A percentile compares a stretch with the other conserved stretches of the same genome.
Conservation (phyloP, 2,888 invertebrate genomes). For the Rotaria sp. region DNA sequence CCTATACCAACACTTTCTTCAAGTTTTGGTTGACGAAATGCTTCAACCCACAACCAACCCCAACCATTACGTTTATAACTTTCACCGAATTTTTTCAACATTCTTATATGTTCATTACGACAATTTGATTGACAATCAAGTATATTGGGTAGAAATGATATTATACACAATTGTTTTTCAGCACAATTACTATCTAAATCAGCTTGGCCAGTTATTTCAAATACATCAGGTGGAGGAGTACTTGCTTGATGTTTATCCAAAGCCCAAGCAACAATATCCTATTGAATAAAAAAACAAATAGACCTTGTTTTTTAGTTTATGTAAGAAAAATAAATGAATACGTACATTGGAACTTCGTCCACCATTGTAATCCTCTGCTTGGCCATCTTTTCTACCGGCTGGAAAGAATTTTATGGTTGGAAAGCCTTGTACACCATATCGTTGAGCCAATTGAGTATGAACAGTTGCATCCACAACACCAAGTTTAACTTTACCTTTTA, state of each 20-base stretch:
- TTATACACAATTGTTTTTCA: slow-evolving; percentile 78
- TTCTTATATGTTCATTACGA: slow-evolving; percentile 73
- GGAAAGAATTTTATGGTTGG: slow-evolving; percentile 40
- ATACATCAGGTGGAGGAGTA: slow-evolving; percentile 78
- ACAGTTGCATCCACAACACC: slow-evolving; percentile 93
- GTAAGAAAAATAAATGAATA: neutral
- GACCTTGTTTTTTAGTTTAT: neutral
- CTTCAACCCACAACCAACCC: slow-evolving; percentile 64
- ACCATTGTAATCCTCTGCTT: slow-evolving; percentile 39
- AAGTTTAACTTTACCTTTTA: slow-evolving; percentile 85
- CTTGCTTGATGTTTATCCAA: slow-evolving; percentile 77
- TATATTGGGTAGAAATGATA: slow-evolving; percentile 85
- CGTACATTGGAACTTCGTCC: slow-evolving; percentile 66
- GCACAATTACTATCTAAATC: slow-evolving; percentile 71
- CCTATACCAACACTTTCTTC: slow-evolving; percentile 67
- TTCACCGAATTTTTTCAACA: slow-evolving; percentile 69
- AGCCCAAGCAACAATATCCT: slow-evolving; percentile 82
- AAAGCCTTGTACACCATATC: slow-evolving; percentile 61
- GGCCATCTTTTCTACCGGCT: slow-evolving; percentile 31
- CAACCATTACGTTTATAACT: slow-evolving; percentile 87
- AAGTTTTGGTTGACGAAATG: slow-evolving; percentile 31
- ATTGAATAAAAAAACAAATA: neutral
- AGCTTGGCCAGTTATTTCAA: slow-evolving; percentile 49
- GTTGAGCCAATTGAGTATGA: slow-evolving; percentile 70
- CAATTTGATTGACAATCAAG: slow-evolving; percentile 88